Evolutionary conservation across 2,888 invertebrate genomes (phyloP), one percentile per base, ranked within the genome.

Genomic region (Gnatocerus cornutus): DNA sequence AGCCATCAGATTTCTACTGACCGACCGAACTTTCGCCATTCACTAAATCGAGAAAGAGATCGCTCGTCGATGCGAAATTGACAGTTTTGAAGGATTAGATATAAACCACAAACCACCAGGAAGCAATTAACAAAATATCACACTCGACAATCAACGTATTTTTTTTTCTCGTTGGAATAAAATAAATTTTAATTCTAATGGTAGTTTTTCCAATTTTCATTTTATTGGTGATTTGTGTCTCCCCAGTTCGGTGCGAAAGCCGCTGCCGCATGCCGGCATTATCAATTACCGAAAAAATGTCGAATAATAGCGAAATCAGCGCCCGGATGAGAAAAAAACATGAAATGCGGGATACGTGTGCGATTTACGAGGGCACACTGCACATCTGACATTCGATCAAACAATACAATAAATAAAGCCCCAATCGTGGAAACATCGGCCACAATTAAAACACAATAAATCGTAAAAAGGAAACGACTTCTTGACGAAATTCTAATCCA

Each of bases 281-380:
- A 58, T 45, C 59, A 59, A 59, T 59, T 59, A 45, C 27, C 37
- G 7, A 27, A 56, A 56, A 29, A 33, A 7, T 21, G n/a, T 13
- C 43, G 14, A 52, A 67, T 67, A 61, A 62, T 62, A 41, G 45
- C 56, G 16, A 48, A 48, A 63, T 50, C 55, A 55, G 59, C 68
- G 65, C 77, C 78, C 77, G 77, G 76, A 74, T 77, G 73, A 55
- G 74, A 78, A 79, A 79, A 78, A 67, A 78, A 76, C 71, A 71
- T 71, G 73, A 71, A 76, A 80, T 80, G 80, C 80, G 80, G 80
- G 80, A 78, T 77, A 74, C 73, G 69, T 75, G 71, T 67, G 76
- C 74, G 77, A 79, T 81, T 81, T 80, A 81, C 80, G 79, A 79
- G 80, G 80, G 78, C 79, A 79, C 77, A 74, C 39, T 13, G 63